Evolutionary conservation across 2,113 vertebrate species (phyloP).

Genomic region (Campylomormyrus tamandua): DNA sequence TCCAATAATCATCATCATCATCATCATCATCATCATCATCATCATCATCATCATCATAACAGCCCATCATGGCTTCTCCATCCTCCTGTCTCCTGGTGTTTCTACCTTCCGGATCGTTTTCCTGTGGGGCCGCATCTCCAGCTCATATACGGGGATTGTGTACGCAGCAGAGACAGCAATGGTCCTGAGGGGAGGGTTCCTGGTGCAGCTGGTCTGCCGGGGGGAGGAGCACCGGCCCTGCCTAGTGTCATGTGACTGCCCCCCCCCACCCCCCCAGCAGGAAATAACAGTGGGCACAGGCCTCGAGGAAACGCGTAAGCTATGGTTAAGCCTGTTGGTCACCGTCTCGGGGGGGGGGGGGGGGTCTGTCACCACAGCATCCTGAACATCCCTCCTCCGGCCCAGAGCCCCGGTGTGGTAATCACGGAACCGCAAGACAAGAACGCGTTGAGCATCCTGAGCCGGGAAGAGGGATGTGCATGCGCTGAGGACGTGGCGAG

Average conservation of each 20-base stretch:
- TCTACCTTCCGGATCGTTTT: not conserved
- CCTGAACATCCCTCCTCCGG: conserved; percentile 48
- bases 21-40: not conserved
- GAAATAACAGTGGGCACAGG: not conserved
- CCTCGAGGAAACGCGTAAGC: not conserved
- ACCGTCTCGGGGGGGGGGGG: conserved; percentile 38
- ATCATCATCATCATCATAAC: not conserved
- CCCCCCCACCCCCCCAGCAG: not conserved
- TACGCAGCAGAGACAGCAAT: not conserved
- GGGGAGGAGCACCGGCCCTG: not conserved
- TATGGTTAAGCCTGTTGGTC: not conserved
- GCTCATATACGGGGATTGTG: not conserved
- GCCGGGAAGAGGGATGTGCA: not conserved
- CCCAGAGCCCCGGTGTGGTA: not conserved
- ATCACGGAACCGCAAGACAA: not conserved
- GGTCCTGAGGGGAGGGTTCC: not conserved
- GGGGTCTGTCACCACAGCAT: conserved; percentile 58
- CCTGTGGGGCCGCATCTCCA: not conserved
- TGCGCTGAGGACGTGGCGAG: not conserved
- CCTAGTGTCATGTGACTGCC: not conserved
- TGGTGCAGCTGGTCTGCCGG: not conserved
- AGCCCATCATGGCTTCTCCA: not conserved
- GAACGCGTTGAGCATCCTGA: not conserved
- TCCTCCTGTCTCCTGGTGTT: not conserved
- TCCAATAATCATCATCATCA: not conserved